Evolutionary conservation across 2,113 vertebrate genomes (phyloP), one percentile per base, ranked within the genome.

Genomic region (Crotalus viridis): DNA sequence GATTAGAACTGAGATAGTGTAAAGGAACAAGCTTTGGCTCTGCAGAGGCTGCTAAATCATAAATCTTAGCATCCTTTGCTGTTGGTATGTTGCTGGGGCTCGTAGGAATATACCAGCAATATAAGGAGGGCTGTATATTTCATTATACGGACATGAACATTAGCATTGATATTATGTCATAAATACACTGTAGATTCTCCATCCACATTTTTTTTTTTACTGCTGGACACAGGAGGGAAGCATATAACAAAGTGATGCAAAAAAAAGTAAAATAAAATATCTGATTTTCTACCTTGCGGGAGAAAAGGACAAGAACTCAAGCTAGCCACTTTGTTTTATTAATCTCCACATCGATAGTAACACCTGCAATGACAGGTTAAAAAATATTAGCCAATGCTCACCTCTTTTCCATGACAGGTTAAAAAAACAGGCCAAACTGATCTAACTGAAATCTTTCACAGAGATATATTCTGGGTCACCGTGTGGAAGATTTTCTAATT

Each of bases 401-500:
- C 7, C 17, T 21, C 64, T 69, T 15, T 33, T 12, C n/a, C 17
- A 0, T 12, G 81, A 59, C n/a, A 87, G n/a, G 48, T 39, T 86
- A 64, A 64, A 33, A 33, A 87, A 85, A 17, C 21, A 39, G n/a
- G 5, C n/a, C 5, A 54, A 87, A 93, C 51, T 21, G 33, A 92
- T 74, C 21, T 52, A 54, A 92, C 21, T 64, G 61, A 28, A 39
- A 55, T 92, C 7, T 90, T 85, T 92, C 92, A 57, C 33, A 26
- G 54, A 15, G 28, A 85, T 85, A 43, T 12, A 64, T 87, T 87
- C 56, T 64, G 81, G 81, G 46, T 90, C 55, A 19, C 13, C 21
- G 74, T 85, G 74, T 90, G 69, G 24, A 87, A 54, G 59, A 51
- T 91, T 88, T 91, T 64, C 39, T 56, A 88, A 90, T 74, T 91